phyloP scores from a whole-genome alignment of 2,888 invertebrate genomes.

The Melanchra persicariae region DNA sequence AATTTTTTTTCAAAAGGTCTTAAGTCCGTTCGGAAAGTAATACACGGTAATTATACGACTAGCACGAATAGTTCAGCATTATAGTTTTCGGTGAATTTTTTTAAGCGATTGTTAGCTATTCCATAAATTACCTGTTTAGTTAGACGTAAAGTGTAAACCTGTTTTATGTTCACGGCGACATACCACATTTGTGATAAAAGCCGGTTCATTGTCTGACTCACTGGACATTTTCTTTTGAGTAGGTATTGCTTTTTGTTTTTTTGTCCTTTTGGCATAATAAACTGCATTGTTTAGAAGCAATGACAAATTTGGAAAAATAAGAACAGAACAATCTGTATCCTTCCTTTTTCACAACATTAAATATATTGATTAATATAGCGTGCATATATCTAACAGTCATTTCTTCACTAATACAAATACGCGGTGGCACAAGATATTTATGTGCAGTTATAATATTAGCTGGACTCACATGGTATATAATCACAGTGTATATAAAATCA shows the following conservation, averaged over 20 bases:
- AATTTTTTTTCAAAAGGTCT: constrained; percentile 64
- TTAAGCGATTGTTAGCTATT: constrained; percentile 18
- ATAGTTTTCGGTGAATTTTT: constrained; percentile 58
- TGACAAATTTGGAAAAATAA: neutral
- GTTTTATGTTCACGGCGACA: constrained; percentile 55
- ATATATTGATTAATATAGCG: neutral
- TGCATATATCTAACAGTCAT: neutral
- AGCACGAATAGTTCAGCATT: constrained; percentile 48
- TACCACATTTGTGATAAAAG: constrained; percentile 60
- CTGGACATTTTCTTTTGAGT: constrained; percentile 47
- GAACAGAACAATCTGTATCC: neutral
- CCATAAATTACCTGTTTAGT: constrained; percentile 54
- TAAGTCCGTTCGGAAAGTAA: constrained; percentile 53
- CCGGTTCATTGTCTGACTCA: constrained; percentile 53
- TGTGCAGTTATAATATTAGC: constrained; percentile 51
- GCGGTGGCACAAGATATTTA: constrained; percentile 21
- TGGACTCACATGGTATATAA: constrained; percentile 37
- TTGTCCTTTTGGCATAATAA: constrained; percentile 11
- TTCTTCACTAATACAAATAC: neutral
- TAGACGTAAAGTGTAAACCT: constrained; percentile 44
- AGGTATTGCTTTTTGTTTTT: constrained; percentile 32
- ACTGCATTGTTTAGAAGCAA: neutral
- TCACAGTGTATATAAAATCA: constrained; percentile 51
- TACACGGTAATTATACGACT: constrained; percentile 64
- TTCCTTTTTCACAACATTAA: neutral